Conservation (phyloP, 37 sponge, comb jelly and placozoan genomes). For the Mnemiopsis leidyi region DNA sequence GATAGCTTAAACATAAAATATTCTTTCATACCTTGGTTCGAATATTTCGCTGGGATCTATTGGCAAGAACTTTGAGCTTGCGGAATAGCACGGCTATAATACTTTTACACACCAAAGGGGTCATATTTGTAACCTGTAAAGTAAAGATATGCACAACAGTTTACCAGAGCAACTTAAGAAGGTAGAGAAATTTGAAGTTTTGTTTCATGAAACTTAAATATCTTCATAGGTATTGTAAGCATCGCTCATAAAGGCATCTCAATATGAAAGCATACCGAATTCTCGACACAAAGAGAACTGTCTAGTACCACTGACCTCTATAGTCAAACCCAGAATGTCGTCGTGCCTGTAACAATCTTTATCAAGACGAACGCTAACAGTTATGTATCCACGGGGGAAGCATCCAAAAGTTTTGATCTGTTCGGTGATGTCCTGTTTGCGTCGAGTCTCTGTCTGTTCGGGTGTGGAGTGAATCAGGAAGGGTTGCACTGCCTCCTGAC, state of each 20-base stretch:
- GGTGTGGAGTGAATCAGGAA: constrained; percentile 9
- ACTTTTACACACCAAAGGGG: not conserved
- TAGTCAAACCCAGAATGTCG: not conserved
- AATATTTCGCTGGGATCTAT: not conserved
- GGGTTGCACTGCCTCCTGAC: not conserved
- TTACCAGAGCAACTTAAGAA: too few relatives aligned
- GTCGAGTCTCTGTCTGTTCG: not conserved
- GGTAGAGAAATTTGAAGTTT: too few relatives aligned
- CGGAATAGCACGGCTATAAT: constrained; percentile 17
- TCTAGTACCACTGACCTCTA: not conserved
- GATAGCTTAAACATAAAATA: too few relatives aligned
- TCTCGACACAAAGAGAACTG: too few relatives aligned
- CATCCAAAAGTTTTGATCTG: not conserved
- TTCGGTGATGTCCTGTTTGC: not conserved
- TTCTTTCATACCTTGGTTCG: not conserved
- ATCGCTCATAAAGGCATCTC: too few relatives aligned
- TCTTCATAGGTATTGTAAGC: too few relatives aligned
- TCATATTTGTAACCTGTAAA: constrained; percentile 7
- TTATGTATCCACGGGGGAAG: constrained; percentile 5
- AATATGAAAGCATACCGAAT: too few relatives aligned
- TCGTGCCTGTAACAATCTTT: not conserved
- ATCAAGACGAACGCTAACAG: not conserved
- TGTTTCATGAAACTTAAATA: too few relatives aligned
- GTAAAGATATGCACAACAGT: too few relatives aligned
- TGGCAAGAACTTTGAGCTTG: not conserved